Evolutionary conservation across 2,113 vertebrate species (phyloP), one percentile per base, ranked within the genome.

Genomic region (Chionis minor): DNA sequence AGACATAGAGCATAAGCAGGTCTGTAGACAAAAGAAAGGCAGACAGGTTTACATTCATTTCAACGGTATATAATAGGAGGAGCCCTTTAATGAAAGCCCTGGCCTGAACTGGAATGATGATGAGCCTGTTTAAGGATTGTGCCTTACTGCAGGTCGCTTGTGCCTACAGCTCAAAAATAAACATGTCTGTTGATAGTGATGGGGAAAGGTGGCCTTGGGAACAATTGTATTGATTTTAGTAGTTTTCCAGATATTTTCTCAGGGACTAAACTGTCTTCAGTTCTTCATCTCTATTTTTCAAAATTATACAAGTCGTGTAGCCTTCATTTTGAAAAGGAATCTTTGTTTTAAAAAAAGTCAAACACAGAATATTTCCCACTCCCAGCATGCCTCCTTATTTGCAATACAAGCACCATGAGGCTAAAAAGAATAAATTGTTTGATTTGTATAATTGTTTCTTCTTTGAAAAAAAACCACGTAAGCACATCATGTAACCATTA

Each of bases 201-300:
- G 26, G 30, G 51, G 51, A 88, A 90, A 63, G 28, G 45, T 84
- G 62, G 30, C 52, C 78, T 85, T 75, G 54, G 49, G 56, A 94
- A 75, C 38, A 79, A 69, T 2, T 73, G 20, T 38, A 62, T 17
- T 56, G 84, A 75, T 75, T 69, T 89, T 51, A 90, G 38, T 33
- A 10, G 14, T 92, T 94, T 92, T 80, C 47, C 35, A 92, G 44
- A n/a, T 75, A 66, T 16, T 79, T 85, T 51, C 92, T 95, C 95
- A 97, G 94, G 95, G 95, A 97, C 70, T 20, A 92, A 79, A 80
- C 35, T 80, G 8, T 85, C 71, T 89, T 89, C 73, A 94, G 14
- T 24, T 85, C 27, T 82, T 81, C 40, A 73, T 40, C 15, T 84
- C 58, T 91, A 0, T 75, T 94, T 85, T 72, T 79, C 78, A 89